A percentile compares a stretch with the other conserved stretches of the same genome.
Conservation (phyloP, 1,140 invertebrate species). For the Sinella curviseta region DNA sequence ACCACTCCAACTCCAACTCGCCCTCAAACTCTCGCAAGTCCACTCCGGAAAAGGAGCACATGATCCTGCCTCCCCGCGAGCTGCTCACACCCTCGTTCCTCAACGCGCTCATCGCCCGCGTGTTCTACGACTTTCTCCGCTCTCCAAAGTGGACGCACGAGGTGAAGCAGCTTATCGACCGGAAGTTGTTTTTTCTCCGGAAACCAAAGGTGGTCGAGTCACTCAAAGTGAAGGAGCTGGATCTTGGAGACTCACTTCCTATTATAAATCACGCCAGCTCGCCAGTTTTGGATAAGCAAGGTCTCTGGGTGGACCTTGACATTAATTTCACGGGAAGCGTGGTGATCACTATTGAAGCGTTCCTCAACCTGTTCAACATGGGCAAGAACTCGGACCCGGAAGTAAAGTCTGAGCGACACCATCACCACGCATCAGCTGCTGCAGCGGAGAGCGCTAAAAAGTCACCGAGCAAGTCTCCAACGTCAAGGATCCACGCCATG, state of each 20-base stretch:
- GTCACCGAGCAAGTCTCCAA: not conserved
- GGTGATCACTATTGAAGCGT: constrained; percentile 89
- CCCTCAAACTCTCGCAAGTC: constrained; percentile 28
- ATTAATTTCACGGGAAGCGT: constrained; percentile 84
- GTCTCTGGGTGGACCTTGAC: constrained; percentile 90
- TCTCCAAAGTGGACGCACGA: constrained; percentile 63
- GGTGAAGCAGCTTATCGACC: constrained; percentile 76
- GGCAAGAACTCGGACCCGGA: constrained; percentile 49
- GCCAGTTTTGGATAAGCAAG: constrained; percentile 59
- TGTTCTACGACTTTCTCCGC: constrained; percentile 76
- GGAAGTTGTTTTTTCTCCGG: constrained; percentile 81
- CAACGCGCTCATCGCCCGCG: constrained; percentile 72
- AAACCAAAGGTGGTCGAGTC: constrained; percentile 88
- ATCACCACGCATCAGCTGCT: not conserved
- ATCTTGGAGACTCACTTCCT: constrained; percentile 74
- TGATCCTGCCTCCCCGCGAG: not conserved
- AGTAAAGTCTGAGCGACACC: not conserved
- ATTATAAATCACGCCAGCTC: constrained; percentile 62
- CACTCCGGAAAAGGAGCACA: constrained; percentile 35
- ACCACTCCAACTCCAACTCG: not conserved
- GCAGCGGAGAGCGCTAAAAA: not conserved
- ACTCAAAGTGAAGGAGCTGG: constrained; percentile 72
- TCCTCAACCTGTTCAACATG: constrained; percentile 90
- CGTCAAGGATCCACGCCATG: constrained; percentile 52
- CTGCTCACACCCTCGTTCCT: constrained; percentile 61